Conservation (phyloP, 2,113 vertebrate genomes). For the Tinamus guttatus region DNA sequence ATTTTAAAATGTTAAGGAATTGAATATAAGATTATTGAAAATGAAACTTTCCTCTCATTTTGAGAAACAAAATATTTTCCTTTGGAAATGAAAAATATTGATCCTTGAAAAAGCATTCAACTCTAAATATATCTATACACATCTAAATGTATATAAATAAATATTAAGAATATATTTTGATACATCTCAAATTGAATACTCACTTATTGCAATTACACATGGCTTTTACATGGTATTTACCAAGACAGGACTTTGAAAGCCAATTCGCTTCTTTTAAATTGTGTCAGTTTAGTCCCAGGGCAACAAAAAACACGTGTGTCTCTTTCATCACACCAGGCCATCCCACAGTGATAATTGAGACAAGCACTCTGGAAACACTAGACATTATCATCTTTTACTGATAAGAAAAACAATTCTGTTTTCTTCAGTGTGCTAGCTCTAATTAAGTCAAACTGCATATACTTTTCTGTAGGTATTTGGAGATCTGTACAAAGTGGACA, state of each 20-base stretch:
- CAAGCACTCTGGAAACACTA: background rate
- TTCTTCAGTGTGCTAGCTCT: background rate
- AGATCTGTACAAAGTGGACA: background rate
- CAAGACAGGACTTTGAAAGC: background rate
- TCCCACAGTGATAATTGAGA: background rate
- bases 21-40: background rate
- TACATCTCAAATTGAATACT: background rate
- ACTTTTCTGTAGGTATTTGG: background rate
- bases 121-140: background rate
- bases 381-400: background rate
- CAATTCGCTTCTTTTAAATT: background rate
- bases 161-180: background rate
- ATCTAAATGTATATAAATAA: background rate
- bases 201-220: background rate
- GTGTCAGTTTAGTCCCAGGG: background rate
- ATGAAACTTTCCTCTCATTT: background rate
- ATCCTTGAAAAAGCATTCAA: rapidly evolving
- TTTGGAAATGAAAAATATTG: background rate
- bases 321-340: background rate
- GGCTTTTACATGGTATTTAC: background rate
- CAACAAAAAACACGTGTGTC: rapidly evolving
- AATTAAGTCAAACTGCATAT: background rate
- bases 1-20: background rate
- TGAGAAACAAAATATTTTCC: background rate
- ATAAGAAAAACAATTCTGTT: background rate